Evolutionary conservation across 2,113 vertebrate species (phyloP), one percentile per base, ranked within the genome.

Genomic region (Acanthochromis polyacanthus): DNA sequence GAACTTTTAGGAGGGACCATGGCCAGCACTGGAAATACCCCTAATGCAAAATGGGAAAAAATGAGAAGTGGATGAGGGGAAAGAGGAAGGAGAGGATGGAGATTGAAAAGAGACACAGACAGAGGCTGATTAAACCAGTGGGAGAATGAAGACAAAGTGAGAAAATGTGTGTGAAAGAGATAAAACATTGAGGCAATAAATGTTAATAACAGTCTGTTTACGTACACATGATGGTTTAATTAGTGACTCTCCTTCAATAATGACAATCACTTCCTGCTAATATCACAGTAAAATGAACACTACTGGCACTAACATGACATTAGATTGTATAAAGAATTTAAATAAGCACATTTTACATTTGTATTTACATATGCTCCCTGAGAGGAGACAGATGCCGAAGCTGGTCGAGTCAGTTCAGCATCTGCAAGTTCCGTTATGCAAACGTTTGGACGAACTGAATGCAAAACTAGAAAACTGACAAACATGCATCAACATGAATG

Each of bases 181-280:
- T 81, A 72, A 80, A 79, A 81, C n/a, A 28, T 10, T 50, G 16
- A 53, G 55, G 73, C 22, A 56, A 28, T 22, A 32, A 1, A 64
- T 60, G 63, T 71, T 77, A 62, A 82, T 67, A 43, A 23, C 43
- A n/a, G 74, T 40, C 20, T 80, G 79, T 83, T 88, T 80, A 88
- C 65, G 71, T 55, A 40, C 59, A 73, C 30, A 12, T 53, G 43
- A 63, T 63, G 19, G 43, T 69, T 65, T 83, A 74, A 83, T 88
- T 80, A 76, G 60, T 25, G 22, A 22, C 64, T 75, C 52, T 17
- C 36, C 55, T 84, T 57, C 61, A 67, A 79, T 43, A 23, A 65
- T 40, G 60, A 82, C 69, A 80, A 56, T 81, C 66, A 82, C 82
- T 82, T 80, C 62, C 63, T 38, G 58, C 57, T 88, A 81, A 88